These are phyloP conservation scores for Gorsachius goisagi DNA, from an alignment of 2,113 vertebrate genomes.

Conservation along the genomic window DNA sequence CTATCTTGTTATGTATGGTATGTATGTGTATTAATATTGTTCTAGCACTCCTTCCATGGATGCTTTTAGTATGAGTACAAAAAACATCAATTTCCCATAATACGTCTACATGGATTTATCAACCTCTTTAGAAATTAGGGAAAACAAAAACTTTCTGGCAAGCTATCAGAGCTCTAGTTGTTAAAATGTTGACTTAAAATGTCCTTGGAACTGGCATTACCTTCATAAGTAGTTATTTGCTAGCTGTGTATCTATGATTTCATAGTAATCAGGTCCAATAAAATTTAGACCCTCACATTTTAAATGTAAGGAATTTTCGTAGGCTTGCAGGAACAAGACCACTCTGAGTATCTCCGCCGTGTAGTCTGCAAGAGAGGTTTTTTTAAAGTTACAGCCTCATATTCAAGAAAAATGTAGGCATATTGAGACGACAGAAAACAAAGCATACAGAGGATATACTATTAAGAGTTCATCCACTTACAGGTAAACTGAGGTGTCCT, in stretches of 20 bases:
- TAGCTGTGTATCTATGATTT: not conserved
- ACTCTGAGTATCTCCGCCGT: not conserved
- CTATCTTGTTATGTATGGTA: not conserved
- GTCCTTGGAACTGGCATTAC: not conserved
- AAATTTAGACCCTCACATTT: not conserved
- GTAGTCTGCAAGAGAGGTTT: not conserved
- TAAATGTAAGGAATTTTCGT: not conserved
- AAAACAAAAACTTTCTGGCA: not conserved
- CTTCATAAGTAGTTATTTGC: not conserved
- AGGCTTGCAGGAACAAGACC: not conserved
- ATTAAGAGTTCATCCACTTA: not conserved
- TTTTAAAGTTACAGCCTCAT: not conserved
- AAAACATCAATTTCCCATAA: not conserved
- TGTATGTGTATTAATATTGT: not conserved
- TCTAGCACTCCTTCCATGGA: not conserved
- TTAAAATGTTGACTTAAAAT: not conserved
- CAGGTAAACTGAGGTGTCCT: not conserved
- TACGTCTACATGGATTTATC: not conserved
- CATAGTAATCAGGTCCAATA: not conserved
- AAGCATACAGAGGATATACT: not conserved
- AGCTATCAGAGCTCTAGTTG: not conserved
- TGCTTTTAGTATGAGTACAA: not conserved
- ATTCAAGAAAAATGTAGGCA: not conserved
- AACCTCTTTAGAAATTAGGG: not conserved
- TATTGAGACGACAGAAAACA: not conserved